These are phyloP conservation scores for Bombus vancouverensis DNA, from an alignment of 1,140 invertebrate species.

Conservation along the genomic window DNA sequence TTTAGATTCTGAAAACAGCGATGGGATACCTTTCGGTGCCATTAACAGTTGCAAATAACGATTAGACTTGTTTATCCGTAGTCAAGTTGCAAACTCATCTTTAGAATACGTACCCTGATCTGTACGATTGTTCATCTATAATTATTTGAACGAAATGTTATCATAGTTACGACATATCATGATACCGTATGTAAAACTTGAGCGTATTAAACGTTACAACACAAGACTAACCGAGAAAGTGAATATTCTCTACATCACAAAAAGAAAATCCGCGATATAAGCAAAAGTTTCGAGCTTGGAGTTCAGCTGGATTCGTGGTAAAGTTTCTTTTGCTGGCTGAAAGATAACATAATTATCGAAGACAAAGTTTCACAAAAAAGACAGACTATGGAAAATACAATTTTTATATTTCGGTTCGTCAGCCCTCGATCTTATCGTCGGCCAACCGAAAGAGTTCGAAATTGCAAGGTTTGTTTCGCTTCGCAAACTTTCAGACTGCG, in stretches of 20 bases:
- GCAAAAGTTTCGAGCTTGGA: background rate
- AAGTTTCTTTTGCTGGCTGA: background rate
- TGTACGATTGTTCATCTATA: background rate
- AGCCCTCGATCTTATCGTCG: no score
- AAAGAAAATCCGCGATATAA: background rate
- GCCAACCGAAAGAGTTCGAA: background rate
- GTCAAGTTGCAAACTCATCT: background rate
- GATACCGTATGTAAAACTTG: background rate
- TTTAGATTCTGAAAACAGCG: conserved; percentile 56
- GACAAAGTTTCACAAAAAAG: background rate
- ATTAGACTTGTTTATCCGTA: background rate
- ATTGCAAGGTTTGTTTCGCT: background rate
- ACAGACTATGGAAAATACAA: background rate
- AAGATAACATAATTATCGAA: background rate
- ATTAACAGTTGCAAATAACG: conserved; percentile 38
- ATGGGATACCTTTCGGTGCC: conserved; percentile 60
- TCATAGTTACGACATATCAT: rapidly evolving
- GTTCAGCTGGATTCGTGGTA: no score
- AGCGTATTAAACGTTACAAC: background rate
- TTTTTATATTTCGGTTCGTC: background rate
- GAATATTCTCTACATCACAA: background rate
- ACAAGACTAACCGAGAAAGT: background rate
- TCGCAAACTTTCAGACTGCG: background rate
- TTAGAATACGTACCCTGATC: no score
- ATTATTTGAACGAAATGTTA: no score